Evolutionary conservation across 2,888 invertebrate species (phyloP), one percentile per base, ranked within the genome.

Genomic region (Stenoptilia bipunctidactyla): DNA sequence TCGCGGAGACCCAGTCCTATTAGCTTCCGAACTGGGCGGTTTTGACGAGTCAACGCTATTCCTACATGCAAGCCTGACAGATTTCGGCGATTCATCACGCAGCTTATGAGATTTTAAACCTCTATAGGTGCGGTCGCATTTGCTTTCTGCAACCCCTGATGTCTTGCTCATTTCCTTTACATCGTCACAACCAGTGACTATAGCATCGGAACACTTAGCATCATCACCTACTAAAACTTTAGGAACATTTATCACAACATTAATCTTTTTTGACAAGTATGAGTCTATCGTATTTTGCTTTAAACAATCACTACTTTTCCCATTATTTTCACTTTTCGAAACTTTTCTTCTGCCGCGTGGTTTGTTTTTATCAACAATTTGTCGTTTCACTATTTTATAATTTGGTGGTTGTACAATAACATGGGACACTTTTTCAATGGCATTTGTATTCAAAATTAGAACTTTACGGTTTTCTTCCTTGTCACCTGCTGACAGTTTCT

Each of bases 381-480:
- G 65, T 47, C 66, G 57, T 60, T 77, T 77, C 53, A 74, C 63
- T 57, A 72, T 66, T 72, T 70, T 82, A 61, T 71, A 80, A 76
- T 77, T 75, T 79, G 70, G 68, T 69, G 79, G 77, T 54, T 80
- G 77, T 50, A 79, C 66, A 61, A 72, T 79, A 68, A 77, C 75
- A 66, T 77, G 71, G 40, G 72, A 68, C 52, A 79, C 61, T 60
- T 71, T 75, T 53, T 73, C 70, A 61, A 73, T 68, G 64, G 72
- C 74, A 61, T 75, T 64, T 53, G 75, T 73, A 43, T 82, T 83
- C 60, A 80, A 80, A 82, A 76, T 76, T 63, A 79, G 82, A 83
- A 83, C 65, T 61, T 70, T 77, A 52, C 62, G 51, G 57, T 68
- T 61, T 58, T 70, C 68, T 58, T 49, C 48, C 44, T 48, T 56